phyloP scores from a whole-genome alignment of 2,888 invertebrate genomes.

The Pocota personata region DNA sequence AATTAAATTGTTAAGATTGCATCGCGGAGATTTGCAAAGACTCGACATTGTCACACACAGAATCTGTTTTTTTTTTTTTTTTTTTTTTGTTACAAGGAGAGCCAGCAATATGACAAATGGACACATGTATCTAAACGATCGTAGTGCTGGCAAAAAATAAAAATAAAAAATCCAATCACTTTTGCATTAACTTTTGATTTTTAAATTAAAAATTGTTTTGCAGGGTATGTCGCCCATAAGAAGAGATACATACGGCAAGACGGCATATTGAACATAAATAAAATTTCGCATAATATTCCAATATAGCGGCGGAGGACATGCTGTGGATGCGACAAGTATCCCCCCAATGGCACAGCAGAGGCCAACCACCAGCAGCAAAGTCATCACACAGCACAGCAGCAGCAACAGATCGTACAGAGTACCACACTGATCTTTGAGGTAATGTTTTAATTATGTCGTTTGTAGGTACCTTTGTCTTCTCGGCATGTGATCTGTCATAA shows the following conservation, averaged over 20 bases:
- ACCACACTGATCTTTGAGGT: conserved; percentile 63
- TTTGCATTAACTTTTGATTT: conserved; percentile 51
- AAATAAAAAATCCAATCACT: background rate
- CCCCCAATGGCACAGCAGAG: conserved; percentile 65
- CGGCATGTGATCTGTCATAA: conserved; percentile 77
- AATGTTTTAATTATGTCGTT: conserved; percentile 77
- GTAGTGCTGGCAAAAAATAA: conserved; percentile 17
- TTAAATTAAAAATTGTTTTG: conserved; percentile 20
- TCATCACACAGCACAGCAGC: conserved; percentile 14
- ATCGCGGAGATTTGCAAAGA: conserved; percentile 66
- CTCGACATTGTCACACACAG: conserved; percentile 40
- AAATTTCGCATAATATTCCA: conserved; percentile 70
- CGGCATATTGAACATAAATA: conserved; percentile 60
- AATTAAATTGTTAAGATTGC: conserved; percentile 74
- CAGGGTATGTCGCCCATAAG: conserved; percentile 46
- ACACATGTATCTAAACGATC: conserved; percentile 69
- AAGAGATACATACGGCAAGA: conserved; percentile 44
- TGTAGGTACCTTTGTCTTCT: conserved; percentile 75
- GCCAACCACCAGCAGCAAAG: conserved; percentile 7
- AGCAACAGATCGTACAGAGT: conserved; percentile 29
- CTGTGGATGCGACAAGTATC: conserved; percentile 64
- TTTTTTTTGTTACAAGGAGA: conserved; percentile 67
- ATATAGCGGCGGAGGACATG: conserved; percentile 64
- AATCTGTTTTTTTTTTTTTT: conserved; percentile 44
- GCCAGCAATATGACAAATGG: conserved; percentile 71